A percentile compares a stretch with the other conserved stretches of the same genome.
These are phyloP conservation scores for Trematomus loennbergii DNA, from an alignment of 2,113 vertebrate genomes.

Conservation along the genomic window DNA sequence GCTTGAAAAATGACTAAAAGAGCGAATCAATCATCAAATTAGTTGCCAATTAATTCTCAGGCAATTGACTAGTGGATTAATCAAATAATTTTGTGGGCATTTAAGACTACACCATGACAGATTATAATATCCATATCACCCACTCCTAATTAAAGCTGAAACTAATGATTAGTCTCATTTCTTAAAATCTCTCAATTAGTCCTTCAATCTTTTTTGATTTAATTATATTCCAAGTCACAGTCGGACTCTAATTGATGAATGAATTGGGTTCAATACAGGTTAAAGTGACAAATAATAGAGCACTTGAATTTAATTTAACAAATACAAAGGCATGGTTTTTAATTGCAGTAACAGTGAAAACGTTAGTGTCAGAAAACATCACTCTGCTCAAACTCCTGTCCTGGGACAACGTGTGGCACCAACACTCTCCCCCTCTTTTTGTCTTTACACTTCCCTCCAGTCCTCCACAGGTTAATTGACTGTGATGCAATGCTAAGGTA, in stretches of 20 bases:
- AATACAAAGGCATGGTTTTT: not conserved
- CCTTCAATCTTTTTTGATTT: slow-evolving; percentile 6
- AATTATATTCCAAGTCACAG: not conserved
- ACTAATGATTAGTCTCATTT: not conserved
- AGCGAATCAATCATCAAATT: not conserved
- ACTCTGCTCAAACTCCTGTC: slow-evolving; percentile 5
- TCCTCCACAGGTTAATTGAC: slow-evolving; percentile 33
- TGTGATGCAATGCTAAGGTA: slow-evolving; percentile 7
- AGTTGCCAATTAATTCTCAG: not conserved
- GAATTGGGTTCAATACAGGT: not conserved
- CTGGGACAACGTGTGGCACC: slow-evolving; percentile 3
- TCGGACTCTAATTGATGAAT: not conserved
- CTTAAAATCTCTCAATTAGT: not conserved
- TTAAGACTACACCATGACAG: not conserved
- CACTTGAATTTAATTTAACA: not conserved
- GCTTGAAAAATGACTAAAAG: not conserved
- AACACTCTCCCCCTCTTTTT: slow-evolving; percentile 26
- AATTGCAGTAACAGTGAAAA: not conserved
- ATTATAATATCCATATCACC: not conserved
- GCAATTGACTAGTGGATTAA: not conserved
- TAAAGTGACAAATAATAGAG: not conserved
- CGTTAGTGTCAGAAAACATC: not conserved
- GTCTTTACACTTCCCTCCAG: slow-evolving; percentile 4
- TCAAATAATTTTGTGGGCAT: not conserved
- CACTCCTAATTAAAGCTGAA: not conserved